Conservation (phyloP, 2,888 invertebrate genomes). For the Tenthredo mesomela region DNA sequence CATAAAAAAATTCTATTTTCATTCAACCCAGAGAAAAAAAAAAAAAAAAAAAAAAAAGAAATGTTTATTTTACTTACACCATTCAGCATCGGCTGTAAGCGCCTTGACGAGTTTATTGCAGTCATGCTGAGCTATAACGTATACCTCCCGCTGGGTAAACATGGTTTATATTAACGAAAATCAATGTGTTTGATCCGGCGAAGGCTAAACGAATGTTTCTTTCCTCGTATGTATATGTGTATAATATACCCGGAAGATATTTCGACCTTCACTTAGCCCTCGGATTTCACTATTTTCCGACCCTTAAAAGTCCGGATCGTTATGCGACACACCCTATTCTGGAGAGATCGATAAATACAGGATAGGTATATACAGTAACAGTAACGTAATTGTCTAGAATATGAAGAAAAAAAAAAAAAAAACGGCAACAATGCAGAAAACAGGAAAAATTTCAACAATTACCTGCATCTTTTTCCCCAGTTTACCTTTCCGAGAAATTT, state of each 20-base stretch:
- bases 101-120: not conserved
- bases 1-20: not conserved
- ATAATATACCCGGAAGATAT: not conserved
- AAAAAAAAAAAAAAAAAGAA: not conserved
- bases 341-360: not conserved
- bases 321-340: slow-evolving; percentile 3
- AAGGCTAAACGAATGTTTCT: not conserved
- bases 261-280: not conserved
- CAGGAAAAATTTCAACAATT: not conserved
- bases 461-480: not conserved
- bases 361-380: not conserved
- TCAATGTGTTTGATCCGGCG: slow-evolving; percentile 19
- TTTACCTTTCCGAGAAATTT: not conserved
- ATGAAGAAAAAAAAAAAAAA: not conserved
- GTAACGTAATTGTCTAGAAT: not conserved
- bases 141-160: not conserved
- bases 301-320: not conserved
- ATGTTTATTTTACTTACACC: slow-evolving; percentile 26
- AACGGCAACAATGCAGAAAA: not conserved
- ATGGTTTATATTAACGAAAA: slow-evolving; percentile 21
- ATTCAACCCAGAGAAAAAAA: not conserved
- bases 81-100: not conserved
- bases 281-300: not conserved
- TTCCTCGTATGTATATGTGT: not conserved
- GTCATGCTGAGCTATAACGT: slow-evolving; percentile 19